Percentiles rank a stretch among this genome's conserved stretches.
Evolutionary conservation across 2,113 vertebrate genomes (phyloP).

Genomic region (Synchiropus splendidus): DNA sequence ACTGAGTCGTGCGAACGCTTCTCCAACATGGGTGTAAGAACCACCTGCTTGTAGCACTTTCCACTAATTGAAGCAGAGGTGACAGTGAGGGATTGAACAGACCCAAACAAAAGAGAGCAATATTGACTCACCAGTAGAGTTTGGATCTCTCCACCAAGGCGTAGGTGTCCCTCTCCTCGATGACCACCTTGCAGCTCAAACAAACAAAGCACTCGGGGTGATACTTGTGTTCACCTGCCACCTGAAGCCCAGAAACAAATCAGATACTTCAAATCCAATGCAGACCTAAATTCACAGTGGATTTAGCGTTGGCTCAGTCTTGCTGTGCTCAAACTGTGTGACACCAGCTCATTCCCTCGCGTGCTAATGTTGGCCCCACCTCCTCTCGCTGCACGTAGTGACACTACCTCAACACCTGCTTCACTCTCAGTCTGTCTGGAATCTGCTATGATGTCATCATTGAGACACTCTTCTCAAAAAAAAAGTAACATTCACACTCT

Average conservation of each 20-base stretch:
- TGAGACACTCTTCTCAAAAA: slow-evolving; percentile 23
- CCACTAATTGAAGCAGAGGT: slow-evolving; percentile 64
- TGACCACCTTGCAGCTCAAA: slow-evolving; percentile 88
- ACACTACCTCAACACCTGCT: slow-evolving; percentile 54
- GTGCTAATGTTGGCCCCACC: slow-evolving; percentile 7
- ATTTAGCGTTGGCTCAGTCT: no score
- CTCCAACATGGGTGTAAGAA: slow-evolving; percentile 88
- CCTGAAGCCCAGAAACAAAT: slow-evolving; percentile 57
- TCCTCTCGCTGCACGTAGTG: slow-evolving; percentile 1
- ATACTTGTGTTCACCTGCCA: slow-evolving; percentile 94
- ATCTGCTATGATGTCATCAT: slow-evolving; percentile 54
- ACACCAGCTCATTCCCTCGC: not conserved
- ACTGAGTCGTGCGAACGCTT: slow-evolving; percentile 78
- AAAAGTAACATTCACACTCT: no score
- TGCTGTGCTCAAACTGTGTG: no score
- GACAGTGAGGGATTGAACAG: not conserved
- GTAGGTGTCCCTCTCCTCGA: slow-evolving; percentile 88
- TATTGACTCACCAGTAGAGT: slow-evolving; percentile 82
- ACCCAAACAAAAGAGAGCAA: no score
- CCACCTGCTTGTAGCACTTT: slow-evolving; percentile 88
- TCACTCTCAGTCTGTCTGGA: slow-evolving; percentile 52
- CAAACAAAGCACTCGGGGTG: slow-evolving; percentile 96
- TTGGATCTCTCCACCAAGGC: slow-evolving; percentile 85
- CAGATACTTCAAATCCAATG: no score
- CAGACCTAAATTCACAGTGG: no score